Percentiles rank a stretch among this genome's conserved stretches.
These are phyloP conservation scores for Calameuta idolon DNA, from an alignment of 2,888 invertebrate species.

Conservation along the genomic window DNA sequence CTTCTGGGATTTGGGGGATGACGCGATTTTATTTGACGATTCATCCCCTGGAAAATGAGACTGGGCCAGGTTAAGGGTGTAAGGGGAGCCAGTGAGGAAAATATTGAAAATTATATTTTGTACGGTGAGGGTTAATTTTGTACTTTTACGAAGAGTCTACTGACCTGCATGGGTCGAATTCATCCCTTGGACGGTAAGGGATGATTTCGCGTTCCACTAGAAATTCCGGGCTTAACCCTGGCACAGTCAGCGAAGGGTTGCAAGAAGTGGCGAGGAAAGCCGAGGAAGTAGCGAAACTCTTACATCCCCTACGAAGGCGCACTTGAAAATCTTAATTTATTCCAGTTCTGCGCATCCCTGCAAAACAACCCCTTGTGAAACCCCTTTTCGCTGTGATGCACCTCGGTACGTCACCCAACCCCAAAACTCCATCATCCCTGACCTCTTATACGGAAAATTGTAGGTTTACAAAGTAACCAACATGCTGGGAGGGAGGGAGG, in stretches of 20 bases:
- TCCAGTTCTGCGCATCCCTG: slow-evolving; percentile 42
- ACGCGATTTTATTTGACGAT: background rate
- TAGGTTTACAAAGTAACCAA: background rate
- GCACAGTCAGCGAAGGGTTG: background rate
- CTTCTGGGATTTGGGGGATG: background rate
- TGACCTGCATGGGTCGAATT: background rate
- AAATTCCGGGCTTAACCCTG: background rate
- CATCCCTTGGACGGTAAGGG: background rate
- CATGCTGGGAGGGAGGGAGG: too few relatives aligned
- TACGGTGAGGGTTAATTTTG: background rate
- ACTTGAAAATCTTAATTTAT: slow-evolving; percentile 47
- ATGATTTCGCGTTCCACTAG: background rate
- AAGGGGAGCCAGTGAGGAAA: background rate
- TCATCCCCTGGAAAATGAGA: background rate
- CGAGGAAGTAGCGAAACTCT: slow-evolving; percentile 7
- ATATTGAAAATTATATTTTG: background rate
- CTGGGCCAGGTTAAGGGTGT: background rate
- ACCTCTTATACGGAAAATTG: slow-evolving; percentile 19
- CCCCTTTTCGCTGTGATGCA: background rate
- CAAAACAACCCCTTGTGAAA: background rate
- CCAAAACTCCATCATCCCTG: background rate
- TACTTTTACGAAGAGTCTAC: background rate
- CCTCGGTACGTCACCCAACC: background rate
- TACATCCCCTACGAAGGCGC: slow-evolving; percentile 28
- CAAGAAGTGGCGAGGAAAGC: background rate